phyloP scores from a whole-genome alignment of 2,797 vertebrate genomes.

The Gymnothorax javanicus region DNA sequence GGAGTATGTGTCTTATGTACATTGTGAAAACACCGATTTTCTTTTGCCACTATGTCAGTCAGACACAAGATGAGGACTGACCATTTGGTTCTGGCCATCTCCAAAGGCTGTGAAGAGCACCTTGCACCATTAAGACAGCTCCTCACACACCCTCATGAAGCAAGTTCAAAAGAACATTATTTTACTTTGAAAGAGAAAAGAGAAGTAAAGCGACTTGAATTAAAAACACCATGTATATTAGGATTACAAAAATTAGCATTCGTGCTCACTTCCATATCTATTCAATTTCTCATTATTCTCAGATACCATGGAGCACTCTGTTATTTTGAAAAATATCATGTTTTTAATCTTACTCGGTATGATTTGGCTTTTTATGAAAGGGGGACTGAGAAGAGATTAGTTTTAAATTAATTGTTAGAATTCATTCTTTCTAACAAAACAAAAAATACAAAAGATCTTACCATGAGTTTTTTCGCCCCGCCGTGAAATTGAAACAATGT shows the following conservation, averaged over 20 bases:
- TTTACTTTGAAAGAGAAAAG: not conserved
- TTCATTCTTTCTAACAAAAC: not conserved
- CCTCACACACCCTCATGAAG: not conserved
- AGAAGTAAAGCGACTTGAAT: not conserved
- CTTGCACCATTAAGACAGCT: slow-evolving; percentile 34
- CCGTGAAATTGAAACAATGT: not conserved
- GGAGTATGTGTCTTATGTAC: no score
- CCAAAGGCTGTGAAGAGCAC: not conserved
- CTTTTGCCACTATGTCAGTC: no score
- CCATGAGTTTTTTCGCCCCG: not conserved
- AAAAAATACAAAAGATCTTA: not conserved
- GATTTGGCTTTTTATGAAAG: not conserved
- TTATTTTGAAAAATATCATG: not conserved
- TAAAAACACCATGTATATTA: not conserved
- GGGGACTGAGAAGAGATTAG: not conserved
- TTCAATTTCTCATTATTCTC: no score
- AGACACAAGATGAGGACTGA: no score
- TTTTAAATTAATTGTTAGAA: not conserved
- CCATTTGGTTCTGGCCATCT: no score
- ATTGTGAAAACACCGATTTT: no score
- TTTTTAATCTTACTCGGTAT: not conserved
- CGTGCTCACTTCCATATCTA: not conserved
- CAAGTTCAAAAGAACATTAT: not conserved
- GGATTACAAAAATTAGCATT: not conserved
- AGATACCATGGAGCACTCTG: not conserved